phyloP scores from a whole-genome alignment of 2,888 invertebrate species.

The Dolomedes plantarius region DNA sequence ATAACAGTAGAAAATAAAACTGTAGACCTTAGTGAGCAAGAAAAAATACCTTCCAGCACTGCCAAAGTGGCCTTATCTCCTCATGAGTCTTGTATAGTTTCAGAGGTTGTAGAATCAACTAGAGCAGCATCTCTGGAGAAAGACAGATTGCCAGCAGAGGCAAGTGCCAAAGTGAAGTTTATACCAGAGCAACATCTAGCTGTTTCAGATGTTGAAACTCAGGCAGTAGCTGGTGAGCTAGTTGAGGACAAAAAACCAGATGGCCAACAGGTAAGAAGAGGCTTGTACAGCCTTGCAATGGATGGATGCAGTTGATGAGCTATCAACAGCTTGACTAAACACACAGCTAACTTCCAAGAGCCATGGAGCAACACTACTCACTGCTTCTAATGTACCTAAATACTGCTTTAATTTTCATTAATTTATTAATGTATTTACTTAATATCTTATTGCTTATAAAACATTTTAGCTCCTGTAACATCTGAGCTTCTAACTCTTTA shows the following conservation, averaged over 20 bases:
- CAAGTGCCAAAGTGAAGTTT: constrained; percentile 59
- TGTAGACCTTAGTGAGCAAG: constrained; percentile 33
- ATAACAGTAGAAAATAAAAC: constrained; percentile 66
- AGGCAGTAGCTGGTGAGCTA: constrained; percentile 66
- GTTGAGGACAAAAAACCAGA: constrained; percentile 65
- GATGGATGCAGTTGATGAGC: constrained; percentile 17
- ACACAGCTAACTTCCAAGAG: constrained; percentile 53
- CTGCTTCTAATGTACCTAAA: constrained; percentile 36
- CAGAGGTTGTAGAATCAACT: constrained; percentile 59
- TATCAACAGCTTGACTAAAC: constrained; percentile 32
- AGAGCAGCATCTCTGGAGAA: constrained; percentile 60
- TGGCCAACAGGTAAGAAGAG: constrained; percentile 66
- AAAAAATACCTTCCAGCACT: constrained; percentile 23
- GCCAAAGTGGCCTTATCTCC: constrained; percentile 57
- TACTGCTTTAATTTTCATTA: constrained; percentile 24
- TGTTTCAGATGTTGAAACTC: constrained; percentile 68
- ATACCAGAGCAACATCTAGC: constrained; percentile 68
- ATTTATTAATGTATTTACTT: constrained; percentile 33
- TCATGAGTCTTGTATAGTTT: constrained; percentile 64
- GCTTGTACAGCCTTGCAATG: constrained; percentile 2
- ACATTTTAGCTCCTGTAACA: constrained; percentile 39
- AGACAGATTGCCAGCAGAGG: constrained; percentile 59
- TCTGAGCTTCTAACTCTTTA: constrained; percentile 47
- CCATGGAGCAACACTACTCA: constrained; percentile 6
- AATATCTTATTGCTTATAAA: neutral